Conservation (phyloP, 2,797 vertebrate genomes). For the Bradypodion ventrale region DNA sequence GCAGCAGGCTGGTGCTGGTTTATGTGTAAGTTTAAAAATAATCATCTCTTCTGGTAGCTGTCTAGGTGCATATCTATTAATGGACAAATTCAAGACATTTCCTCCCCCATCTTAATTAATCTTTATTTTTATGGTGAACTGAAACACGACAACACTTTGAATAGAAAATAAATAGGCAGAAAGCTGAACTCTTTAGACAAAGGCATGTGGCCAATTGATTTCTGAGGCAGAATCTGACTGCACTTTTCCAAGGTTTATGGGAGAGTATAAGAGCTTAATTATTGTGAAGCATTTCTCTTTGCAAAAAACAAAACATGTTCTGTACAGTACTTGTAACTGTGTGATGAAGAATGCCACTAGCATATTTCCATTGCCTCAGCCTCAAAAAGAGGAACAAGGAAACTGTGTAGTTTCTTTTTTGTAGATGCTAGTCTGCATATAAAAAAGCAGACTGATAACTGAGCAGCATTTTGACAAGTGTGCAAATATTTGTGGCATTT, state of each 20-base stretch:
- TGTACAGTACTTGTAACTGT: not conserved
- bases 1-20: not conserved
- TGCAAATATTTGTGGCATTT: not conserved
- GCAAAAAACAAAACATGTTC: not conserved
- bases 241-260: not conserved
- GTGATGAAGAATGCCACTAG: slow-evolving; percentile 12
- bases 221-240: not conserved
- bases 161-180: no score
- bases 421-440: slow-evolving; percentile 10
- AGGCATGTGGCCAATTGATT: not conserved
- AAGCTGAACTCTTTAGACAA: not conserved
- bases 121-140: not conserved
- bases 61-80: no score
- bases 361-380: slow-evolving; percentile 69
- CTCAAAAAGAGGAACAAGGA: slow-evolving; percentile 72
- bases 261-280: not conserved
- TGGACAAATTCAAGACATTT: not conserved
- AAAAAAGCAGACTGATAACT: not conserved
- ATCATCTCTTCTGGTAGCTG: not conserved
- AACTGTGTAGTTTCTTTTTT: slow-evolving; percentile 37
- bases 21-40: not conserved
- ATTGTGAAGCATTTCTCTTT: slow-evolving; percentile 9
- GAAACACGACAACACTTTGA: not conserved
- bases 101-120: no score
- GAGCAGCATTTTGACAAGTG: slow-evolving; percentile 33